These are phyloP conservation scores for Sylvicola cinctus DNA, from an alignment of 2,888 invertebrate species.

Conservation along the genomic window DNA sequence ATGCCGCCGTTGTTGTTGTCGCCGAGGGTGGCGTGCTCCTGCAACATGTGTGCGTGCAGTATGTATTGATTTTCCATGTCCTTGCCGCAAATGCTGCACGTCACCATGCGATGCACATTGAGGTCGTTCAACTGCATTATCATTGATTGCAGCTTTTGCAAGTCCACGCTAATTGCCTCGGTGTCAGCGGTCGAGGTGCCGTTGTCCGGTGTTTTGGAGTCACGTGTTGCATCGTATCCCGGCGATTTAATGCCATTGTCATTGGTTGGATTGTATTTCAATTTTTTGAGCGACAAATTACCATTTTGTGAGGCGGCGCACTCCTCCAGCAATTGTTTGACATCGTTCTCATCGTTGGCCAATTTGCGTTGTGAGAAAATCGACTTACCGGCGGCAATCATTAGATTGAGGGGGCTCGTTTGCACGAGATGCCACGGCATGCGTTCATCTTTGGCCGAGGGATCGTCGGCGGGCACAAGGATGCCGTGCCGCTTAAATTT, in stretches of 20 bases:
- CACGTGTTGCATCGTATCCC: slow-evolving; percentile 14
- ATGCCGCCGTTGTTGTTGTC: slow-evolving; percentile 8
- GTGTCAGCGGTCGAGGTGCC: slow-evolving; percentile 17
- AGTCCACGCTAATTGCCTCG: slow-evolving; percentile 57
- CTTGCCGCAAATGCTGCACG: slow-evolving; percentile 48
- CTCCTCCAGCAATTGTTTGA: slow-evolving; percentile 1
- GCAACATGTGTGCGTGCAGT: slow-evolving; percentile 28
- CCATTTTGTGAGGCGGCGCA: slow-evolving; percentile 4
- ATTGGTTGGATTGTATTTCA: slow-evolving; percentile 9
- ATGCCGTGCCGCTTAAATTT: slow-evolving; percentile 87
- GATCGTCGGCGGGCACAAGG: slow-evolving; percentile 36
- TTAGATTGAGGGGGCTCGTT: slow-evolving; percentile 58
- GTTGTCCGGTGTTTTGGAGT: slow-evolving; percentile 14
- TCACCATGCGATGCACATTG: slow-evolving; percentile 34
- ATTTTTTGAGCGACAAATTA: slow-evolving; percentile 2
- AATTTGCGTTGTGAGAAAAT: slow-evolving; percentile 7
- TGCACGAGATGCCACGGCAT: slow-evolving; percentile 29
- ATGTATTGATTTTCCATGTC: slow-evolving; percentile 52
- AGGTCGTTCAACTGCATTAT: slow-evolving; percentile 70
- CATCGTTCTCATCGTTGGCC: slow-evolving; percentile 8
- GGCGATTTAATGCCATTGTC: slow-evolving; percentile 1
- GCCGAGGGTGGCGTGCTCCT: slow-evolving; percentile 16
- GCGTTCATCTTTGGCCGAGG: slow-evolving; percentile 21
- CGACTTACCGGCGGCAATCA: slow-evolving; percentile 27
- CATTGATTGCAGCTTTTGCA: slow-evolving; percentile 79